Evolutionary conservation across 1,140 invertebrate genomes (phyloP).

Genomic region (Drosophila mojavensis): DNA sequence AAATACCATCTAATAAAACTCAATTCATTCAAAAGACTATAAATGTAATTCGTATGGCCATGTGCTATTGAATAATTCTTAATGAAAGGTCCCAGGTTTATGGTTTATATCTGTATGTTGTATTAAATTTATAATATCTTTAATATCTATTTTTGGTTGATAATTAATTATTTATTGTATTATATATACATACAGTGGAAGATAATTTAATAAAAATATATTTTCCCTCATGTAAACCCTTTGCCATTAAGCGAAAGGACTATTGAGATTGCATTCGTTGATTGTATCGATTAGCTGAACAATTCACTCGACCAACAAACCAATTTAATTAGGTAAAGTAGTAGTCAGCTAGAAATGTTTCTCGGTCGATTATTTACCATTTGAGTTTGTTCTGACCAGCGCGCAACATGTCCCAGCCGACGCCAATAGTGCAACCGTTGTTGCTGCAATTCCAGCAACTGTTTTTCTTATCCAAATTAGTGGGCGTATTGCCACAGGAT

Average conservation of each 20-base stretch:
- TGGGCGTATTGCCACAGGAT: constrained; percentile 72
- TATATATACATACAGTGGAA: constrained; percentile 15
- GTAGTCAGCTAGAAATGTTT: constrained; percentile 2
- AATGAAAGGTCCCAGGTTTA: not conserved
- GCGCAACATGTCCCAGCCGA: constrained; percentile 53
- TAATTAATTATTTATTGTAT: constrained; percentile 28
- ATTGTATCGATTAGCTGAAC: constrained; percentile 62
- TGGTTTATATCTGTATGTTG: not conserved
- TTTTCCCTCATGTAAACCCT: constrained; percentile 11
- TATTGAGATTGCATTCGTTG: constrained; percentile 45
- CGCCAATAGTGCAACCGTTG: constrained; percentile 58
- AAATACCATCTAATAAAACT: constrained; percentile 32
- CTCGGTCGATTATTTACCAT: constrained; percentile 20
- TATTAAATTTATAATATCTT: not conserved
- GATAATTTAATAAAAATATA: constrained; percentile 31
- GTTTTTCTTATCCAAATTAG: constrained; percentile 70
- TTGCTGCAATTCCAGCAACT: constrained; percentile 70
- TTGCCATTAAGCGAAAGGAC: constrained; percentile 8
- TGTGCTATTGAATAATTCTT: not conserved
- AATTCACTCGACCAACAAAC: constrained; percentile 25
- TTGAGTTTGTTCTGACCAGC: constrained; percentile 29
- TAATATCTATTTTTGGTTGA: constrained; percentile 17
- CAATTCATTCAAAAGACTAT: constrained; percentile 1
- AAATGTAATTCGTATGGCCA: not conserved
- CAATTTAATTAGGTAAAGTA: constrained; percentile 74